Base-by-base conservation (phyloP, 2,797 vertebrate genomes). In the Oryzias sinensis region DNA sequence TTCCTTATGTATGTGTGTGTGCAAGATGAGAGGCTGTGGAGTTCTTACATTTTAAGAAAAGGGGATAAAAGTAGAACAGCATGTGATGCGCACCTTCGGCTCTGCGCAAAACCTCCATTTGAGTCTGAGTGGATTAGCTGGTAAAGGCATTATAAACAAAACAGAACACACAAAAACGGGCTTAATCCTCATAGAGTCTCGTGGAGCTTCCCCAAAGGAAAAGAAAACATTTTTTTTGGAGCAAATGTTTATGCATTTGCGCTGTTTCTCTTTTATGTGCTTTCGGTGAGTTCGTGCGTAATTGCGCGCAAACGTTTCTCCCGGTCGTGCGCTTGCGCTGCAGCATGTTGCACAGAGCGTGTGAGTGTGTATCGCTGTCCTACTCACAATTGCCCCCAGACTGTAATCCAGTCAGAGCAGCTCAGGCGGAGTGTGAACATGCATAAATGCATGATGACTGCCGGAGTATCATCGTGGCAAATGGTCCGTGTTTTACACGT, bases 401-500 rank as follows among this genome's bases (percentile, higher is more conserved):
- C 48, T 61, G 48, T 33, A 53, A 41, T 72, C 49, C 58, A 69
- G 63, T 77, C 74, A 67, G 47, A 81, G 51, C 20, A 62, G 42
- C 46, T 43, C 46, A 43, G 57, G 53, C 49, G 7, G 27, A 62
- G 75, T 49, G 74, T 77, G 72, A 80, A 58, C 61, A 45, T 60
- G 25, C 41, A 56, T 42, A 48, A 48, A 53, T 43, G 58, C 56
- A 20, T 24, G 46, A 25, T 46, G 56, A n/a, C 50, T 57, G 53
- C 59, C 29, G 53, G 59, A 68, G 57, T 67, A 56, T 56, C 54
- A 49, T 62, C 17, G 9, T 47, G 56, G 68, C 63, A 75, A 64
- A 58, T 14, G 41, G 54, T 24, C 33, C 27, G 41, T 43, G 41
- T 43, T 22, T 59, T 56, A 50, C 33, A 37, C 33, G 33, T 49